Evolutionary conservation across 2,888 invertebrate species (phyloP).

Genomic region (Agonopterix arenella): DNA sequence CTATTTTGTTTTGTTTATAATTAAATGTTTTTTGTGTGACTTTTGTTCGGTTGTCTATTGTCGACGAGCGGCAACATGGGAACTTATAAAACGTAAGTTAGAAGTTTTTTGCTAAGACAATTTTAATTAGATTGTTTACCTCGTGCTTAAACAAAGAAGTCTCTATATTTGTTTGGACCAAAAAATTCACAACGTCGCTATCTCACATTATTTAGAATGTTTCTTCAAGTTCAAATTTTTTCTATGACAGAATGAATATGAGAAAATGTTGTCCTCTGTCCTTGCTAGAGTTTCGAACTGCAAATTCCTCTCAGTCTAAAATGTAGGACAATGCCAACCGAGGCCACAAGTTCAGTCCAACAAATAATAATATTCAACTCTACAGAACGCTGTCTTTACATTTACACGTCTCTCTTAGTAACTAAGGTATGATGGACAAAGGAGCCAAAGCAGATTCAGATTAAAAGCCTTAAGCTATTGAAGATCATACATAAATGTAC

Average conservation of each 20-base stretch:
- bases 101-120: constrained; percentile 13
- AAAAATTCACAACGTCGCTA: too few species aligned
- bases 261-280: constrained; percentile 4
- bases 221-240: neutral
- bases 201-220: too few species aligned
- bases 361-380: constrained; percentile 5
- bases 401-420: neutral
- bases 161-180: too few species aligned
- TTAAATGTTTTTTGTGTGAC: constrained; percentile 43
- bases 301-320: constrained; percentile 38
- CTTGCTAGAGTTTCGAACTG: constrained; percentile 21
- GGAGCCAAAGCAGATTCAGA: too few species aligned
- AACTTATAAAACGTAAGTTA: constrained; percentile 56
- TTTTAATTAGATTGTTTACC: too few species aligned
- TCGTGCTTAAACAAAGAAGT: too few species aligned
- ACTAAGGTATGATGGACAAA: too few species aligned
- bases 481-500: too few species aligned
- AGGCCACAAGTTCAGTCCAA: constrained; percentile 20
- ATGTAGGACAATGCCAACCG: constrained; percentile 58
- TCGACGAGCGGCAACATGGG: constrained; percentile 49
- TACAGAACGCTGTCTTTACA: constrained; percentile 15
- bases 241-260: constrained; percentile 1
- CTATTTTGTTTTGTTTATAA: constrained; percentile 27
- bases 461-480: too few species aligned
- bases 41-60: constrained; percentile 36